Evolutionary conservation across 2,888 invertebrate species (phyloP).

Genomic region (Resseliella maxima): DNA sequence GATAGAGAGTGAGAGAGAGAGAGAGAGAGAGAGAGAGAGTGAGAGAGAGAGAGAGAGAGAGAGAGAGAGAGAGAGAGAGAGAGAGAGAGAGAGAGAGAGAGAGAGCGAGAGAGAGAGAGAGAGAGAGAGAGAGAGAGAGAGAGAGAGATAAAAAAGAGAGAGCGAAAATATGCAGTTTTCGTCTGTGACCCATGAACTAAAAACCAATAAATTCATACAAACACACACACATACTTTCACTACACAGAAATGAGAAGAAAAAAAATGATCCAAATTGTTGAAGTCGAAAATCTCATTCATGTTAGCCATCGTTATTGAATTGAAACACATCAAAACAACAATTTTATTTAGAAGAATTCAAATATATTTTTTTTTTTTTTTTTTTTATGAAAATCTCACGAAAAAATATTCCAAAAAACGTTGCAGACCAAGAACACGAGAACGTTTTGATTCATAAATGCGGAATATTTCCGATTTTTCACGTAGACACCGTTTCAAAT

Average conservation of each 20-base stretch:
- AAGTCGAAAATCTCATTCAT: neutral
- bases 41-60: too few species aligned
- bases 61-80: too few species aligned
- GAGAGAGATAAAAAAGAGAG: too few species aligned
- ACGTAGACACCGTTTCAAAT: conserved; percentile 31
- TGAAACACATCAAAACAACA: neutral
- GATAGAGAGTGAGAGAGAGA: too few species aligned
- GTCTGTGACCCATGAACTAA: neutral
- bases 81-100: too few species aligned
- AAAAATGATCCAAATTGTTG: too few species aligned
- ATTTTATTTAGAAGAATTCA: neutral
- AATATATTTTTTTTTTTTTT: too few species aligned
- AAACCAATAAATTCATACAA: neutral
- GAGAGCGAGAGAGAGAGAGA: too few species aligned
- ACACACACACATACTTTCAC: too few species aligned
- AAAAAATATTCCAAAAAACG: conserved; percentile 13
- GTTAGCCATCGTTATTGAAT: neutral
- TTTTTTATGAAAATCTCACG: neutral
- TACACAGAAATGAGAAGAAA: too few species aligned
- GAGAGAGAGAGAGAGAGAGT: too few species aligned
- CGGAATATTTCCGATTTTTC: conserved; percentile 25
- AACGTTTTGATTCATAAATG: conserved; percentile 47
- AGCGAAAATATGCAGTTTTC: neutral
- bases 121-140: too few species aligned
- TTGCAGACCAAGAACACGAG: neutral